Evolutionary conservation across 2,888 invertebrate species (phyloP).

Genomic region (Argyra leucocephala): DNA sequence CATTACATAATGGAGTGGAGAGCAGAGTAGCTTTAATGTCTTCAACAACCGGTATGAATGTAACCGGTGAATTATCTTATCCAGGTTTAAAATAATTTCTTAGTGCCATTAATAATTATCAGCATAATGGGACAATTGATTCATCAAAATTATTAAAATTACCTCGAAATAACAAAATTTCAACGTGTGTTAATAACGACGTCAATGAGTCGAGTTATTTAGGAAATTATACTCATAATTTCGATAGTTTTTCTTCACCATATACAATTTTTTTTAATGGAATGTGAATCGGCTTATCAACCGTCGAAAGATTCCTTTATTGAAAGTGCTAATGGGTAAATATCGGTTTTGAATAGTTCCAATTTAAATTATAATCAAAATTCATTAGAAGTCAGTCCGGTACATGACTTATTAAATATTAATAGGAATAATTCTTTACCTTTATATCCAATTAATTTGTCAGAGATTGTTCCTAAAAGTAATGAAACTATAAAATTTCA

Average conservation of each 20-base stretch:
- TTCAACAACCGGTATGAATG: not conserved
- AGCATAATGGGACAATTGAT: not conserved
- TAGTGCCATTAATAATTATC: not conserved
- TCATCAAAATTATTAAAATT: not conserved
- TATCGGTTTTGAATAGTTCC: not conserved
- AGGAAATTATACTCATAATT: not conserved
- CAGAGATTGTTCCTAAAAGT: not conserved
- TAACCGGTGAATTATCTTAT: not conserved
- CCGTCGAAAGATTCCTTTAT: not conserved
- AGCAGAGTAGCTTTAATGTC: not conserved
- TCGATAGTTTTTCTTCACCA: not conserved
- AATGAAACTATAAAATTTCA: not conserved
- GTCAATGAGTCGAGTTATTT: not conserved
- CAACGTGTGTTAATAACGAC: not conserved
- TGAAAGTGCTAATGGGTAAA: not conserved
- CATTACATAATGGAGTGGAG: not conserved
- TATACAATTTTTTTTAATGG: not conserved
- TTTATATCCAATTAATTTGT: not conserved
- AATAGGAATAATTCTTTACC: slow-evolving; percentile 35
- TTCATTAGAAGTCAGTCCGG: slow-evolving; percentile 38
- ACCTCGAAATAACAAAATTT: not conserved
- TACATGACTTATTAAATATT: slow-evolving; percentile 39
- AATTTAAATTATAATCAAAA: slow-evolving; percentile 23
- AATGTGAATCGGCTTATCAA: not conserved
- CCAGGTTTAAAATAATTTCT: not conserved